A percentile compares a stretch with the other conserved stretches of the same genome.
Evolutionary conservation across 2,888 invertebrate species (phyloP).

Genomic region (Thereva nobilitata): DNA sequence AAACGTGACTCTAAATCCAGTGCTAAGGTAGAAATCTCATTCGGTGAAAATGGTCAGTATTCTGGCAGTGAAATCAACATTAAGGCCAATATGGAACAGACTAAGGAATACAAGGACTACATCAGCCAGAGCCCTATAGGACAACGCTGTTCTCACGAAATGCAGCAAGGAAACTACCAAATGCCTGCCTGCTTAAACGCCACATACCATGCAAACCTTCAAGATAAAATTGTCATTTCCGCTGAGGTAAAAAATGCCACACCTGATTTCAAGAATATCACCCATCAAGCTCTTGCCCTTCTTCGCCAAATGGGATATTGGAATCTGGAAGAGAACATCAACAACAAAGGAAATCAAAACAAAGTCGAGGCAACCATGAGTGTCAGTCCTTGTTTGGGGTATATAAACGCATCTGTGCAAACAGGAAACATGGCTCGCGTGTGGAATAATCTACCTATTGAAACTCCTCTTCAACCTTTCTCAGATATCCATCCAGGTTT

Average conservation of each 20-base stretch:
- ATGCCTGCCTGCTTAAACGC: constrained; percentile 64
- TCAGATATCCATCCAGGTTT: constrained; percentile 60
- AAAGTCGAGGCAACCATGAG: constrained; percentile 59
- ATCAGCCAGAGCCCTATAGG: constrained; percentile 59
- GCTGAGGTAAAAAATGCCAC: constrained; percentile 62
- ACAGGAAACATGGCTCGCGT: constrained; percentile 55
- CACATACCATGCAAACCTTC: constrained; percentile 61
- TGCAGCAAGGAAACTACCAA: constrained; percentile 62
- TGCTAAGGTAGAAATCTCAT: constrained; percentile 60
- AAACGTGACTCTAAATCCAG: constrained; percentile 61
- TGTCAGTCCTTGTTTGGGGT: constrained; percentile 58
- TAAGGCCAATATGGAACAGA: constrained; percentile 60
- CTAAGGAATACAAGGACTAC: constrained; percentile 59
- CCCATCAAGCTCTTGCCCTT: constrained; percentile 59
- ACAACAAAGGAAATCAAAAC: constrained; percentile 59
- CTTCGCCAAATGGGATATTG: constrained; percentile 59
- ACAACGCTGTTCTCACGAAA: constrained; percentile 58
- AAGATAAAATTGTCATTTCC: constrained; percentile 61
- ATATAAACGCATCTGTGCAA: constrained; percentile 59
- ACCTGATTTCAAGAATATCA: constrained; percentile 56
- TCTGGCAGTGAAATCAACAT: constrained; percentile 54
- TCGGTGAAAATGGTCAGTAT: constrained; percentile 59
- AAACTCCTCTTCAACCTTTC: constrained; percentile 54
- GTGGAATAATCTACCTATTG: constrained; percentile 59
- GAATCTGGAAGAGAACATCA: constrained; percentile 60